Conservation (phyloP, 2,888 invertebrate species). For the Agelastica alni region DNA sequence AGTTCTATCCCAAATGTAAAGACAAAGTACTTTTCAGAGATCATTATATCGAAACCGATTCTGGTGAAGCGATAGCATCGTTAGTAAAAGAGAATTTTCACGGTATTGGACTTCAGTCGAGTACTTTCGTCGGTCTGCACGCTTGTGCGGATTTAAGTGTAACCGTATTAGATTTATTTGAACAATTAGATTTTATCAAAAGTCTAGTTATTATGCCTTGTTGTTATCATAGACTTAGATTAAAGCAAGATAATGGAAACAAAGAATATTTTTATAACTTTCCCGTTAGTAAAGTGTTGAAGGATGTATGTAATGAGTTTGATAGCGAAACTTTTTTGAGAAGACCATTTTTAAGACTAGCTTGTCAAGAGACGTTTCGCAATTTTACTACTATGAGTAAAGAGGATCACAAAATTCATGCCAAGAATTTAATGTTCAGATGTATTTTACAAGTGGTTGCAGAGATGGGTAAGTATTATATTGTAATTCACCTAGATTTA, state of each 20-base stretch:
- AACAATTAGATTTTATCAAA: slow-evolving; percentile 61
- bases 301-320: slow-evolving; percentile 49
- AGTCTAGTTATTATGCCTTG: slow-evolving; percentile 74
- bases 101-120: slow-evolving; percentile 28
- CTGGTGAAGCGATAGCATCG: slow-evolving; percentile 53
- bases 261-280: slow-evolving; percentile 65
- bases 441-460: slow-evolving; percentile 68
- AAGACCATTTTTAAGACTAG: slow-evolving; percentile 72
- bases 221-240: slow-evolving; percentile 75
- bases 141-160: slow-evolving; percentile 79
- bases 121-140: slow-evolving; percentile 69
- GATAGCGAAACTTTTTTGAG: slow-evolving; percentile 59
- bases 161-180: slow-evolving; percentile 68
- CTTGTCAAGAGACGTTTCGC: slow-evolving; percentile 68
- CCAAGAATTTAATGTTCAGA: slow-evolving; percentile 64
- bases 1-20: slow-evolving; percentile 60
- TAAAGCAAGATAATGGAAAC: slow-evolving; percentile 34
- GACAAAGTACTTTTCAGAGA: slow-evolving; percentile 63
- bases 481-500: background rate
- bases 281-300: slow-evolving; percentile 65
- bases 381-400: slow-evolving; percentile 60
- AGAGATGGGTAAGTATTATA: slow-evolving; percentile 57
- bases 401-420: slow-evolving; percentile 58
- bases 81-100: slow-evolving; percentile 33
- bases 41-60: slow-evolving; percentile 62